Evolutionary conservation across 2,113 vertebrate genomes (phyloP), one percentile per base, ranked within the genome.

Genomic region (Mustela nigripes): DNA sequence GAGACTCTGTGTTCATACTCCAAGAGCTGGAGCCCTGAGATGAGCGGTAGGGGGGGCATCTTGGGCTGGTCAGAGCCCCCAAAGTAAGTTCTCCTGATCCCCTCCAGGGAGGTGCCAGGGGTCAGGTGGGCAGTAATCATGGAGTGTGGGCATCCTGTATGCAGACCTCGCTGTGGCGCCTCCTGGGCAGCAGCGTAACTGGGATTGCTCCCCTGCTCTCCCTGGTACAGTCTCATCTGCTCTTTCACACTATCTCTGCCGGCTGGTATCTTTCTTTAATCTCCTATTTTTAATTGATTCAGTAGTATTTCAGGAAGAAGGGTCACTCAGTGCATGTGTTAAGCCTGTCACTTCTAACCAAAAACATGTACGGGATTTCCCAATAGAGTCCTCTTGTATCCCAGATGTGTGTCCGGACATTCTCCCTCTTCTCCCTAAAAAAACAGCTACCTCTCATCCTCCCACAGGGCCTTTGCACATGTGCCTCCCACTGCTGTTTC

Each of bases 161-260:
- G 53, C 24, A n/a, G 69, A 48, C 18, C 60, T 21, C 33, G 2
- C 65, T 48, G 0, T 4, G 22, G 60, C 6, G 18, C 15, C 7
- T 24, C 7, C 5, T 18, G 16, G 42, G 45, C 63, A 1, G 16
- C 1, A 0, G 1, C 16, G 2, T 4, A 1, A 4, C 5, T 60
- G 36, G 22, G 31, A 8, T 26, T 9, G 42, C 53, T 21, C 11
- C 42, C 26, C 12, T 3, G 6, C 14, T 18, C 14, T 12, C 48
- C 18, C 50, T 28, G 15, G 15, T 1, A 1, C 1, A 16, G 24
- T 5, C 0, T 9, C 58, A 22, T 58, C 65, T 28, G 48, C 21
- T 60, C 48, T n/a, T 58, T 36, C n/a, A 10, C 2, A 7, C 18
- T 60, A 19, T 12, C 26, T 36, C 28, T 39, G 31, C 16, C 24